Evolutionary conservation across 2,113 vertebrate genomes (phyloP).

Genomic region (Butastur rufipennis): DNA sequence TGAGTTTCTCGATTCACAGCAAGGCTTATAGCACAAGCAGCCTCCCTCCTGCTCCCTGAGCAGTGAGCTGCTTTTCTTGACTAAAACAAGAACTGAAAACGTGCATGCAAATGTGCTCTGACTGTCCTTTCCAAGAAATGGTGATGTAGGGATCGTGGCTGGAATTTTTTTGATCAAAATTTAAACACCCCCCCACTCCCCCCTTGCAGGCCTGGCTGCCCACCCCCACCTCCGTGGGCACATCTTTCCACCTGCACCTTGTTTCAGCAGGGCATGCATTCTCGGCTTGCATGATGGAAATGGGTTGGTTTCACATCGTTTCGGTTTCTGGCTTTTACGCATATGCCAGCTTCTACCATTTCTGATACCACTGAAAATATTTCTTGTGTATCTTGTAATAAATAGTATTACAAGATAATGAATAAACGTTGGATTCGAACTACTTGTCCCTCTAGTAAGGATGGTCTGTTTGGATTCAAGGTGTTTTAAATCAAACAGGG

Average conservation of each 20-base stretch:
- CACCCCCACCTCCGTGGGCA: fast-evolving
- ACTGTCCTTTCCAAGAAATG: not conserved
- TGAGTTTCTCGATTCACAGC: not conserved
- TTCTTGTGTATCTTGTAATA: not conserved
- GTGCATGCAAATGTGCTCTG: fast-evolving
- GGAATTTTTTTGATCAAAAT: not conserved
- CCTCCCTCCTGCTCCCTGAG: not conserved
- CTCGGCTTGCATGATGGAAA: not conserved
- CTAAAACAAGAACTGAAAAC: not conserved
- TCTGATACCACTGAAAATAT: not conserved
- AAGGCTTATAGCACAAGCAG: not conserved
- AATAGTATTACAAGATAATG: not conserved
- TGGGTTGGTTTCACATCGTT: not conserved
- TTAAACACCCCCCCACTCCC: not conserved
- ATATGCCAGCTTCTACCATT: not conserved
- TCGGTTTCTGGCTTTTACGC: fast-evolving
- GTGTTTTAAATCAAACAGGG: not conserved
- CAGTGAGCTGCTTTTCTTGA: not conserved
- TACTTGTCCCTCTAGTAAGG: not conserved
- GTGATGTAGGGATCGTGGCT: not conserved
- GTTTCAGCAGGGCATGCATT: fast-evolving
- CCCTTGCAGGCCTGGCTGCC: not conserved
- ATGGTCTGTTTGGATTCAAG: not conserved
- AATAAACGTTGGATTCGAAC: not conserved
- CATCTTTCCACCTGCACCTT: not conserved